Percentiles rank a stretch among this genome's conserved stretches.
Evolutionary conservation across 2,888 invertebrate species (phyloP).

Genomic region (Carabus problematicus): DNA sequence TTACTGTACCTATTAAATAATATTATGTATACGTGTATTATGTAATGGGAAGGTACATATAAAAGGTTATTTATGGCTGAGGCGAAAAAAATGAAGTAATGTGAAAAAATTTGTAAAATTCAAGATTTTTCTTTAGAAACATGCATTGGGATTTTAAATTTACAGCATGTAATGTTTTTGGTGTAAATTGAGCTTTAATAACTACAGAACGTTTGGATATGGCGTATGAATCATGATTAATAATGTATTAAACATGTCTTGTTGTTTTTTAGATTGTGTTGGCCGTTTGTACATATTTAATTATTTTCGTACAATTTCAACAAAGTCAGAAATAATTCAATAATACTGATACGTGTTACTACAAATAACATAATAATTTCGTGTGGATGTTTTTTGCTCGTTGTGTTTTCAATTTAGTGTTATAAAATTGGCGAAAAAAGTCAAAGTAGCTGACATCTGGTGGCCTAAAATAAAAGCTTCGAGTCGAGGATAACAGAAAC

Average conservation of each 20-base stretch:
- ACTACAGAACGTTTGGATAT: not conserved
- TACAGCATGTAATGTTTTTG: conserved; percentile 20
- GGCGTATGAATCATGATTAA: no score
- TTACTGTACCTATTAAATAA: no score
- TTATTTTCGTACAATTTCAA: conserved; percentile 30
- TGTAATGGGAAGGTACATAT: no score
- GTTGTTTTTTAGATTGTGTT: conserved; percentile 4
- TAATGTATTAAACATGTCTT: no score
- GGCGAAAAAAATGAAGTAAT: no score
- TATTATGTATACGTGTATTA: no score
- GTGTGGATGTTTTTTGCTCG: no score
- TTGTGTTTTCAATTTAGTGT: not conserved
- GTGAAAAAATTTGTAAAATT: conserved; percentile 2
- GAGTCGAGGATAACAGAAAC: no score
- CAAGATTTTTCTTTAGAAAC: conserved; percentile 24
- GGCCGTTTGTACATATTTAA: conserved; percentile 23
- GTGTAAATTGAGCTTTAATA: conserved; percentile 12
- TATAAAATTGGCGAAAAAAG: not conserved
- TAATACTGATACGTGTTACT: not conserved
- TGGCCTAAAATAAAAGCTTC: no score
- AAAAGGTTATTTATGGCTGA: no score
- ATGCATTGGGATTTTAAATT: conserved; percentile 21
- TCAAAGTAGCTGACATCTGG: no score
- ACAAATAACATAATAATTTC: no score
- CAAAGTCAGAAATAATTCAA: conserved; percentile 11